Evolutionary conservation across 2,113 vertebrate species (phyloP).

Genomic region (Ophthalmolycus amberensis): DNA sequence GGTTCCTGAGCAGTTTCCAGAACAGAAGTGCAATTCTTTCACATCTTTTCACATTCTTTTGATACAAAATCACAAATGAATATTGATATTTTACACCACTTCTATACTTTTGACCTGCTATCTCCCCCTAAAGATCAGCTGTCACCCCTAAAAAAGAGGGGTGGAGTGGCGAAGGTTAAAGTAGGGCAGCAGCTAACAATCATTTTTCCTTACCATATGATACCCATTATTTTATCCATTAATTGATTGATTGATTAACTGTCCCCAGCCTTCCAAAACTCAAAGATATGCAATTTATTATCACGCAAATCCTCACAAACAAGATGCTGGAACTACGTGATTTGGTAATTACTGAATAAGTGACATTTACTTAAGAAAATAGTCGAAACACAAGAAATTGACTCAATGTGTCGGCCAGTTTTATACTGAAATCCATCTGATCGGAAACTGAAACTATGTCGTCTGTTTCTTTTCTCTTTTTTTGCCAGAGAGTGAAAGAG

Average conservation of each 20-base stretch:
- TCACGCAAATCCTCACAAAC: background rate
- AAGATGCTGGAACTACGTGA: background rate
- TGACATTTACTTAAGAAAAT: too few relatives aligned
- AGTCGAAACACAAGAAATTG: too few relatives aligned
- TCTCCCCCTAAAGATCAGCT: too few relatives aligned
- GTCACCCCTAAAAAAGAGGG: too few relatives aligned
- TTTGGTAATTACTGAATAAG: background rate
- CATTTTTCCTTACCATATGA: background rate
- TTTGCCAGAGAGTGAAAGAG: slow-evolving; percentile 30
- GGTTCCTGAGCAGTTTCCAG: too few relatives aligned
- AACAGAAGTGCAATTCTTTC: too few relatives aligned
- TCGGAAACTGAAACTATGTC: slow-evolving; percentile 10
- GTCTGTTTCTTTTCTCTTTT: background rate
- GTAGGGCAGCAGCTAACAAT: background rate
- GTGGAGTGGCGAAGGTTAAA: too few relatives aligned
- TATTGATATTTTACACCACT: too few relatives aligned
- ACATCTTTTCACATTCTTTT: too few relatives aligned
- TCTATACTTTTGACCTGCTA: too few relatives aligned
- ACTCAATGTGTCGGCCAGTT: background rate
- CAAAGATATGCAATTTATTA: background rate
- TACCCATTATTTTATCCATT: background rate
- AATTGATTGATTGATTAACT: background rate
- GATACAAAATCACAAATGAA: too few relatives aligned
- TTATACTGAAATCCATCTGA: background rate
- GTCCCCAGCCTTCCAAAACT: background rate